Conservation (phyloP, 2,797 vertebrate genomes). For the Melanotaenia parkinsoni region DNA sequence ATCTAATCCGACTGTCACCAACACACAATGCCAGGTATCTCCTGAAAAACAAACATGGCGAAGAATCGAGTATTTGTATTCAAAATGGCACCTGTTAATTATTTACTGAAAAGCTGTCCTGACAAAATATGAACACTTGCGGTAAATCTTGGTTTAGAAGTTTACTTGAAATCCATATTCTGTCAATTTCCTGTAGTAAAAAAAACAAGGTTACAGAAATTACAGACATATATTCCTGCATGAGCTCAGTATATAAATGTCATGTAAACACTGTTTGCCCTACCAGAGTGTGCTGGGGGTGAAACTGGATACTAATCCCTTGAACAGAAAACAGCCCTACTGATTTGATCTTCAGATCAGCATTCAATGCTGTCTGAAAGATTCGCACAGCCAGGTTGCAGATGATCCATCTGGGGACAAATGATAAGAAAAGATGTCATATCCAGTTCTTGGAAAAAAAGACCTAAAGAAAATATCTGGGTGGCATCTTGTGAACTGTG, state of each 20-base stretch:
- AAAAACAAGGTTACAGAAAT: no score
- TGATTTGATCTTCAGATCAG: slow-evolving; percentile 92
- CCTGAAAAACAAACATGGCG: slow-evolving; percentile 70
- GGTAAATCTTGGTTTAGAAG: slow-evolving; percentile 92
- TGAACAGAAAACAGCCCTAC: slow-evolving; percentile 91
- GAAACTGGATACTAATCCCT: slow-evolving; percentile 93
- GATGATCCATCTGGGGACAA: slow-evolving; percentile 86
- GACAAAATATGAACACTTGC: slow-evolving; percentile 81
- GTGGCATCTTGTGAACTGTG: background rate
- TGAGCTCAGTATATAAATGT: slow-evolving; percentile 30
- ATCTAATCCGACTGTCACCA: slow-evolving; percentile 90
- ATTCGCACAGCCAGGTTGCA: slow-evolving; percentile 87
- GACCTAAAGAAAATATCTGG: background rate
- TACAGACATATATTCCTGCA: slow-evolving; percentile 1
- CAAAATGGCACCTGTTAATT: background rate
- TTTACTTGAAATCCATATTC: slow-evolving; percentile 95
- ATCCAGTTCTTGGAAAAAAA: background rate
- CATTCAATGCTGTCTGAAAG: slow-evolving; percentile 88
- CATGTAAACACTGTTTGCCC: slow-evolving; percentile 65
- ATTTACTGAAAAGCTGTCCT: background rate
- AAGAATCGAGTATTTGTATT: background rate
- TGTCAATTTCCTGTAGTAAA: slow-evolving; percentile 91
- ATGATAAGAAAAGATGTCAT: background rate
- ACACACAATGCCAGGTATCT: slow-evolving; percentile 93
- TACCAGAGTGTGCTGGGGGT: slow-evolving; percentile 92